phyloP scores from a whole-genome alignment of 2,113 vertebrate species.

The Gadus macrocephalus region DNA sequence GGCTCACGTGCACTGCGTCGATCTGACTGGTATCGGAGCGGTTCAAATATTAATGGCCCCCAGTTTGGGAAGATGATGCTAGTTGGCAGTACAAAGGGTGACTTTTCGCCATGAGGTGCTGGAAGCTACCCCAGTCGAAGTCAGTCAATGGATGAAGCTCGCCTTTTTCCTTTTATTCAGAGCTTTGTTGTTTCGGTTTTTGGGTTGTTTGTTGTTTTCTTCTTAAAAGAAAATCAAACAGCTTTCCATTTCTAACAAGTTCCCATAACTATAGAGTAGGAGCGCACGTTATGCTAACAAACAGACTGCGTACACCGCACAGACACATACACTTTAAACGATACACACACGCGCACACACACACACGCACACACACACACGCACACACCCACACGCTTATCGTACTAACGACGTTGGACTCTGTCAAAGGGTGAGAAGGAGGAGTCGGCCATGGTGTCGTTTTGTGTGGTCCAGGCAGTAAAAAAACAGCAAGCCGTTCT shows the following conservation, averaged over 20 bases:
- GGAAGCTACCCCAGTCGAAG: slow-evolving; percentile 48
- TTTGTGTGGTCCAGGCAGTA: slow-evolving; percentile 95
- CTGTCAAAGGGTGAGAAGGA: slow-evolving; percentile 62
- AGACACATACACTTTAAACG: no score
- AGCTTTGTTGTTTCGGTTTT: not conserved
- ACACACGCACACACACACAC: not conserved
- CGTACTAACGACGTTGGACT: slow-evolving; percentile 17
- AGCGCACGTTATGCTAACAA: not conserved
- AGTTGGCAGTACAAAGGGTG: slow-evolving; percentile 71
- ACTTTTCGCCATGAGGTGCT: slow-evolving; percentile 68
- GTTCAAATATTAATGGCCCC: slow-evolving; percentile 75
- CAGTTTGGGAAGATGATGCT: slow-evolving; percentile 69
- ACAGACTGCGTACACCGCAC: no score
- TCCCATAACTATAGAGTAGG: not conserved
- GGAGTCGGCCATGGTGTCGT: slow-evolving; percentile 81
- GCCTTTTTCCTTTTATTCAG: no score
- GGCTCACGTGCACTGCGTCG: slow-evolving; percentile 60
- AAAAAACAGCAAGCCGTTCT: slow-evolving; percentile 55
- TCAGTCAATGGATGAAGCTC: slow-evolving; percentile 56
- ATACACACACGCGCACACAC: not conserved
- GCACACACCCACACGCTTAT: slow-evolving; percentile 5
- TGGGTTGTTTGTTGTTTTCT: slow-evolving; percentile 43
- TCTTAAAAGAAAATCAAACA: slow-evolving; percentile 44
- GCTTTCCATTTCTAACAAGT: slow-evolving; percentile 40
- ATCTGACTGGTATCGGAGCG: slow-evolving; percentile 52